Conservation (phyloP, 2,888 invertebrate species). For the Diaperis boleti region DNA sequence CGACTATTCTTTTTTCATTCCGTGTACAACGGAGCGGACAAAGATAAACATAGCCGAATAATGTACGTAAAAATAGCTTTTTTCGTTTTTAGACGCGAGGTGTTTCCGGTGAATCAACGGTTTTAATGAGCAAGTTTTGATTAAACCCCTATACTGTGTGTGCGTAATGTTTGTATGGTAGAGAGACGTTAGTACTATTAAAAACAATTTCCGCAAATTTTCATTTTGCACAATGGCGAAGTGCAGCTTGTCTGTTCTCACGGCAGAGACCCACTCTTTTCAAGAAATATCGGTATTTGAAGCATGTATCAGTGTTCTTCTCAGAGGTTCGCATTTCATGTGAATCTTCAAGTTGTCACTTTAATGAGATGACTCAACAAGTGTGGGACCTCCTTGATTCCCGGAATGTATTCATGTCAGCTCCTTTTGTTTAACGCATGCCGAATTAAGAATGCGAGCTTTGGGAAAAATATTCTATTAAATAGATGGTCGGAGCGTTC, state of each 20-base stretch:
- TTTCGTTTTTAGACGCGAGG: conserved; percentile 50
- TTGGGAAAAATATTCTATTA: conserved; percentile 17
- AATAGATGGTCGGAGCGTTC: conserved; percentile 8
- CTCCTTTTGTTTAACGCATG: conserved; percentile 6
- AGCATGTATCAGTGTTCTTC: conserved; percentile 7
- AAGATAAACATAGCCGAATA: conserved; percentile 37
- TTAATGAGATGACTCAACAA: conserved; percentile 10
- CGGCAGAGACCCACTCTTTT: conserved; percentile 1
- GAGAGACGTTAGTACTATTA: too few relatives aligned
- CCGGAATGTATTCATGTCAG: conserved; percentile 4
- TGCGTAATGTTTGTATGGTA: conserved; percentile 31
- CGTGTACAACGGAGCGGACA: conserved; percentile 3
- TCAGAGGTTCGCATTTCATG: conserved; percentile 12
- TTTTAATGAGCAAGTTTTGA: conserved; percentile 51
- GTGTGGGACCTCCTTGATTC: conserved; percentile 15
- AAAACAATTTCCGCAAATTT: not conserved
- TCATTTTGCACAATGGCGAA: conserved; percentile 5
- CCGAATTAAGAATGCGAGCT: conserved; percentile 16
- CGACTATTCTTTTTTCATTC: conserved; percentile 14
- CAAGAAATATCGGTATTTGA: conserved; percentile 2
- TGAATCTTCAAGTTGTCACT: conserved; percentile 9
- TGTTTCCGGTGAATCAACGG: conserved; percentile 58
- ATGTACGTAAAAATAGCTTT: conserved; percentile 36
- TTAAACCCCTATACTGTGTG: conserved; percentile 44
- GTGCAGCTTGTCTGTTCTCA: conserved; percentile 2